Evolutionary conservation across 2,113 vertebrate genomes (phyloP).

Genomic region (Elephas maximus): DNA sequence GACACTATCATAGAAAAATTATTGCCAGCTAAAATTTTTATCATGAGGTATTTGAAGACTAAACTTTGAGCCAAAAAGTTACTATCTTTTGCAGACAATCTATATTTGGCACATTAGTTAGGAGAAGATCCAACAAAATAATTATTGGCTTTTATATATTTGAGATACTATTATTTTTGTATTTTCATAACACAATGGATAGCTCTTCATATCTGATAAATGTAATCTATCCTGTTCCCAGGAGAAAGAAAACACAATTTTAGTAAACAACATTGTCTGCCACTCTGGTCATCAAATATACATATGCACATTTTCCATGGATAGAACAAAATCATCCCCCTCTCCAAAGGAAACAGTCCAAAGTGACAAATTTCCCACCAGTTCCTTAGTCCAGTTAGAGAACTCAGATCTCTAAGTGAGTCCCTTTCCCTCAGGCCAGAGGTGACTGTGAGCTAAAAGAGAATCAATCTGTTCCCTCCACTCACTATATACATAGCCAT

Average conservation of each 20-base stretch:
- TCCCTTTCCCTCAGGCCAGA: neutral
- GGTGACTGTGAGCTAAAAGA: neutral
- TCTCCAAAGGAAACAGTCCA: neutral
- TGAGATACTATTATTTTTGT: conserved; percentile 17
- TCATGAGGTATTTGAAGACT: conserved; percentile 35
- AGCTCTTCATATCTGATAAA: neutral
- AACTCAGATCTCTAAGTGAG: neutral
- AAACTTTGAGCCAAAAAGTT: neutral
- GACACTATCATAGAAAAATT: neutral
- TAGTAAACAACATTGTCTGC: neutral
- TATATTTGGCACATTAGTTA: neutral
- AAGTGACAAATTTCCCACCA: neutral
- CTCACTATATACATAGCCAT: neutral
- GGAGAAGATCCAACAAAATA: conserved; percentile 39
- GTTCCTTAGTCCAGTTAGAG: neutral
- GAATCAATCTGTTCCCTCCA: neutral
- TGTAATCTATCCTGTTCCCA: neutral
- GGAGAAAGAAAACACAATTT: neutral
- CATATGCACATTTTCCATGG: neutral
- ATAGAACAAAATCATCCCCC: neutral
- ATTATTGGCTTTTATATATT: neutral
- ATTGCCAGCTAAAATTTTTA: conserved; percentile 17
- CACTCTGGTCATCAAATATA: neutral
- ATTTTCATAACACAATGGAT: neutral
- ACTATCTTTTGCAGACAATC: neutral